Conservation (phyloP, 2,888 invertebrate species). For the Oxycera nigricornis region DNA sequence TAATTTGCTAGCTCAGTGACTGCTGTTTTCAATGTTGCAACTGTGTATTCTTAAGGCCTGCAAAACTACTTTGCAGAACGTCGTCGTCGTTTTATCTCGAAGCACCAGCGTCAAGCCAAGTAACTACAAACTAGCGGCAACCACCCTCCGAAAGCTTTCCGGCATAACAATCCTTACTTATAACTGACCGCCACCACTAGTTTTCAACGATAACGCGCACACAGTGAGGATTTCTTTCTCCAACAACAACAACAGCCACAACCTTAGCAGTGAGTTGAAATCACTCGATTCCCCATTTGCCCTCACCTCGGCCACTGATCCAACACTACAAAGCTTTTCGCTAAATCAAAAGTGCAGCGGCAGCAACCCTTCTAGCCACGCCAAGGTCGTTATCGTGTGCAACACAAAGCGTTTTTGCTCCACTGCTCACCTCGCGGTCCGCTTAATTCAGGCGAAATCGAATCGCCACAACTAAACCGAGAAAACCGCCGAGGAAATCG, state of each 20-base stretch:
- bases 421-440: conserved; percentile 11
- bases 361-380: not conserved
- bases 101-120: not conserved
- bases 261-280: not conserved
- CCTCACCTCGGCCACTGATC: not conserved
- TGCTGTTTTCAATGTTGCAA: not conserved
- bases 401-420: conserved; percentile 13
- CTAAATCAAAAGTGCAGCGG: conserved; percentile 13
- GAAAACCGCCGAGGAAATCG: conserved; percentile 25
- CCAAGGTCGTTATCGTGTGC: conserved; percentile 17
- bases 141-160: not conserved
- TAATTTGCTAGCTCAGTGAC: not conserved
- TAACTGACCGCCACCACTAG: conserved; percentile 8
- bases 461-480: not conserved
- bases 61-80: not conserved
- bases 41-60: not conserved
- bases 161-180: not conserved
- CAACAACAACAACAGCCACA: conserved; percentile 9
- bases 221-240: not conserved
- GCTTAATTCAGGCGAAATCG: not conserved
- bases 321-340: conserved; percentile 27
- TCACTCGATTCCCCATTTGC: conserved; percentile 22
- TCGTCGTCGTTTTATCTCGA: not conserved
- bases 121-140: not conserved
- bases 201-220: conserved; percentile 9